Conservation (phyloP, 2,888 invertebrate species). For the Eurytoma adleriae region DNA sequence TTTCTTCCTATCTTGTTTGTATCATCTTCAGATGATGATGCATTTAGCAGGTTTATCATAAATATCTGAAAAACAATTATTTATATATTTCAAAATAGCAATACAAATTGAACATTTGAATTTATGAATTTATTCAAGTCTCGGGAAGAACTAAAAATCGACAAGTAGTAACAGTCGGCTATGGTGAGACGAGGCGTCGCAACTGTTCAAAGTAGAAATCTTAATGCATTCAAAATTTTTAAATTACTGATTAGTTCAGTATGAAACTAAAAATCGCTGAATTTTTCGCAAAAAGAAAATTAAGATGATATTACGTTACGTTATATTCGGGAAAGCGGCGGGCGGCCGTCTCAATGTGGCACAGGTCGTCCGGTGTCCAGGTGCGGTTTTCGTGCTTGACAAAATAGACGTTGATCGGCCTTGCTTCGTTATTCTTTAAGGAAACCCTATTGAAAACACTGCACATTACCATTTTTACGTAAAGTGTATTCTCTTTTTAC, state of each 20-base stretch:
- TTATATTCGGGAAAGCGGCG: slow-evolving; percentile 64
- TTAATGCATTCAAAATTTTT: too few relatives aligned
- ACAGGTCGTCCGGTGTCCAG: slow-evolving; percentile 67
- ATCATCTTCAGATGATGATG: neutral
- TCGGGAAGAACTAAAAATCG: too few relatives aligned
- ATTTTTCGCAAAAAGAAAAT: neutral
- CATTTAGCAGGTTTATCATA: slow-evolving; percentile 38
- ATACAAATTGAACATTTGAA: too few relatives aligned
- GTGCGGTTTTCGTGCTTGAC: slow-evolving; percentile 65
- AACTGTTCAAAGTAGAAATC: too few relatives aligned
- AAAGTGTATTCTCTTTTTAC: too few relatives aligned
- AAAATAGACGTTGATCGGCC: slow-evolving; percentile 65
- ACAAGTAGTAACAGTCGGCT: too few relatives aligned
- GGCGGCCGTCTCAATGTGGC: slow-evolving; percentile 67
- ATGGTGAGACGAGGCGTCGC: too few relatives aligned
- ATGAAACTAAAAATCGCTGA: too few relatives aligned
- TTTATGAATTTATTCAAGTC: too few relatives aligned
- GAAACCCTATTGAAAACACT: neutral
- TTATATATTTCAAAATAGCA: too few relatives aligned
- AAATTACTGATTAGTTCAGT: too few relatives aligned
- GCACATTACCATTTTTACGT: neutral
- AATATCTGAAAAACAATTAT: slow-evolving; percentile 24
- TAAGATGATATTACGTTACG: slow-evolving; percentile 57
- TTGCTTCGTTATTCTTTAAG: neutral
- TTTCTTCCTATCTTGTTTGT: neutral